phyloP scores from a whole-genome alignment of 2,113 vertebrate species.

The Ameiurus melas region DNA sequence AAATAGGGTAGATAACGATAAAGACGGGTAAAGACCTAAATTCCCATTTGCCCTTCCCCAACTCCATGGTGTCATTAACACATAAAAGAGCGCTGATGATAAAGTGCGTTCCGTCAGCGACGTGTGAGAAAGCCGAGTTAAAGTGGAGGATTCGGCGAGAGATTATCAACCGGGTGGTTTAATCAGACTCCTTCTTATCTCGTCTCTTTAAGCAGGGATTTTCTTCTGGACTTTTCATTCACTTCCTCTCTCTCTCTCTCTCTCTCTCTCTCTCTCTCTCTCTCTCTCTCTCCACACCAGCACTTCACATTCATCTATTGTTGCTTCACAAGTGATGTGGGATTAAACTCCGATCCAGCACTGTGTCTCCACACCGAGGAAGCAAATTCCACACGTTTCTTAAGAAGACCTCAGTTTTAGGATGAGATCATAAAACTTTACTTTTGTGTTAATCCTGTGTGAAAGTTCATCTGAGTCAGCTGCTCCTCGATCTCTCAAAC shows the following conservation, averaged over 20 bases:
- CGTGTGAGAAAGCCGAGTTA: not conserved
- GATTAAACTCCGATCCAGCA: constrained; percentile 1
- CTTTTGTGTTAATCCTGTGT: not conserved
- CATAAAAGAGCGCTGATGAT: not conserved
- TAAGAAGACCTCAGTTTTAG: not conserved
- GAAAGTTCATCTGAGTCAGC: constrained; percentile 1
- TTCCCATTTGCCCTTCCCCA: not conserved
- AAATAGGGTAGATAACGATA: not conserved
- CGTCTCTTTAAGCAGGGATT: not conserved
- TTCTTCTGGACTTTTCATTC: not conserved
- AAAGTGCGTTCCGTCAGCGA: not conserved
- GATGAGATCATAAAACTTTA: not conserved
- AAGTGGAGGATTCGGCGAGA: not conserved
- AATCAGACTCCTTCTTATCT: not conserved
- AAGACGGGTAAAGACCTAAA: not conserved
- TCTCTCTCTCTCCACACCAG: not conserved
- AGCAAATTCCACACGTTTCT: not conserved
- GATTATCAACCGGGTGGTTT: not conserved
- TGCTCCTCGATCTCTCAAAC: constrained; percentile 1
- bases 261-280: not conserved
- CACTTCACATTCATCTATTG: not conserved
- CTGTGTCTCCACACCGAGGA: not conserved
- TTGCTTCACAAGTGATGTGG: constrained; percentile 11
- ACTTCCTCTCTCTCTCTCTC: not conserved
- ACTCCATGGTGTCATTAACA: not conserved